Base-by-base conservation (phyloP, 2,797 vertebrate genomes). In the Catostomus latipinnis region DNA sequence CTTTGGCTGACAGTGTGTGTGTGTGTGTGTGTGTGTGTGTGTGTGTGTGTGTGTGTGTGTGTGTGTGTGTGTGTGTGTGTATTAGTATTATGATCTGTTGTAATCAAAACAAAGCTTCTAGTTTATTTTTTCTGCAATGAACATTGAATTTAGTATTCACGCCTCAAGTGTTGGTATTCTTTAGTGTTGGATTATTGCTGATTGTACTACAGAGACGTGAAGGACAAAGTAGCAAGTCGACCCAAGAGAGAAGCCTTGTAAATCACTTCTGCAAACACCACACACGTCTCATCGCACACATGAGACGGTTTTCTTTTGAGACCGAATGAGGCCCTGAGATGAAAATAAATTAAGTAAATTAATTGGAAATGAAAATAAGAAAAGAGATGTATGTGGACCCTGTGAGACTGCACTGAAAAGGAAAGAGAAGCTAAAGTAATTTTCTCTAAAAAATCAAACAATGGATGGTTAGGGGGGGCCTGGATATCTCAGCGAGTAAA, bases 271-370 rank as follows among this genome's bases (percentile, higher is more conserved):
- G 89, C 89, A 88, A 91, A 87, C 86, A 80, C 74, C 43, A 61
- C 52, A 18, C 48, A 54, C 74, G 88, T 89, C 89, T 90, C 90
- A 78, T 54, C 13, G 80, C 90, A 89, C 90, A 84, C 86, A 74
- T 78, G 71, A 90, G 83, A 81, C 80, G 75, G 82, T 80, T 79
- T 87, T 85, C 79, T 83, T 89, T 84, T 88, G 81, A 88, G 73
- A 85, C 81, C 74, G 85, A 74, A 83, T 85, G 88, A 84, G 89
- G 83, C 82, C 73, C 71, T 74, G 86, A 88, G 88, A 91, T 88
- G 86, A 78, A 91, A 90, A 87, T 85, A 86, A 91, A 92, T 91
- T 85, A 86, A 85, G 83, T 83, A 86, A 90, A 90, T 92, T 90
- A 93, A 93, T 92, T 92, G 89, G 91, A 91, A 92, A 88, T 73